Evolutionary conservation across 2,888 invertebrate genomes (phyloP), one percentile per base, ranked within the genome.

Genomic region (Phania funesta): DNA sequence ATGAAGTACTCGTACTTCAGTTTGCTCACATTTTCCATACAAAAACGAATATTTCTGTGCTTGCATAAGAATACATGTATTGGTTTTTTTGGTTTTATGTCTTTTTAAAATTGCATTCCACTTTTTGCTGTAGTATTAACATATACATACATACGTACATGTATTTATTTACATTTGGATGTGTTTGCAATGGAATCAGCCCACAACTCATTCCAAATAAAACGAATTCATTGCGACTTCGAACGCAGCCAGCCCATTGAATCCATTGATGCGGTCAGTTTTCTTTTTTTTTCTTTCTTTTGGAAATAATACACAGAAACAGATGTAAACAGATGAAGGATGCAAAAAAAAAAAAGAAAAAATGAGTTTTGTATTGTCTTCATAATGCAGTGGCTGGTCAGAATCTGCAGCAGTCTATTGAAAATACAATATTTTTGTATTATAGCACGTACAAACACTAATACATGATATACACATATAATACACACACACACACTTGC

Each of bases 231-330:
- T 32, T 56, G 20, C 46, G 20, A 48, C 29, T 32, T 50, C 44
- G 48, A 60, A 32, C 18, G n/a, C 71, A 67, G 41, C 20, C 71
- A 67, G 41, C 20, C 64, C 46, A 58, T 50, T 56, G 50, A 58
- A 68, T 54, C 56, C 74, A 67, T 73, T 67, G 60, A 67, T 62
- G 71, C 67, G 77, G 81, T 78, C 82, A 82, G 73, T 82, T 78
- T 67, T 76, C 67, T 76, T 68, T 67, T 41, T 58, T 58, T 41
- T 56, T 58, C 58, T 41, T 44, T 2, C 16, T 11, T 44, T 38
- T 58, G 26, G 11, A 26, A 2, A 29, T 67, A 67, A 65, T 64
- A 74, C 64, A 82, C 44, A 76, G 70, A 73, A 74, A 58, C 78
- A 64, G 29, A 67, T 76, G 81, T 68, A 73, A 77, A 73, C 67